Percentiles rank a stretch among this genome's conserved stretches.
phyloP scores from a whole-genome alignment of 2,113 vertebrate species.

The Nannobrachium achirus region DNA sequence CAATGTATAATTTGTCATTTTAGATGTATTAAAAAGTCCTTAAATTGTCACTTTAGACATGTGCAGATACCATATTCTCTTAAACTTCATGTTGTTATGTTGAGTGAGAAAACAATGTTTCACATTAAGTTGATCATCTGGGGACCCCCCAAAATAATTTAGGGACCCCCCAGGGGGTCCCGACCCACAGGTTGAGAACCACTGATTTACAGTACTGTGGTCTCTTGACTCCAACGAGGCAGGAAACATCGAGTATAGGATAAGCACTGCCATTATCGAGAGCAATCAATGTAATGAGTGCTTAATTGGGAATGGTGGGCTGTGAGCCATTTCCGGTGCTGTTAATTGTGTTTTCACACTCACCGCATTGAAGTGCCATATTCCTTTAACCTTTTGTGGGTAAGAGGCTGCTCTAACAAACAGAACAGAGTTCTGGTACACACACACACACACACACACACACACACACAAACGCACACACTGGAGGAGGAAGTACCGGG shows the following conservation, averaged over 20 bases:
- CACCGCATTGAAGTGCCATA: conserved; percentile 19
- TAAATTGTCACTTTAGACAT: too few relatives aligned
- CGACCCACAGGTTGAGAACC: too few relatives aligned
- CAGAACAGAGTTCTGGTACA: conserved; percentile 7
- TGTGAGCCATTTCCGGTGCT: conserved; percentile 38
- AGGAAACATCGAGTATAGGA: conserved; percentile 31
- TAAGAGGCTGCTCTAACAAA: conserved; percentile 9
- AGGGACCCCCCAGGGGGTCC: too few relatives aligned
- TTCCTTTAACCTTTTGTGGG: conserved; percentile 15
- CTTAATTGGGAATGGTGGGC: conserved; percentile 58
- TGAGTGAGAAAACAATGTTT: too few relatives aligned
- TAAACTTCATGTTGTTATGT: too few relatives aligned
- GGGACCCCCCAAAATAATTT: too few relatives aligned
- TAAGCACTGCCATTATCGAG: conserved; percentile 52
- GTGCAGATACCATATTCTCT: too few relatives aligned
- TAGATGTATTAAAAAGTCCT: too few relatives aligned
- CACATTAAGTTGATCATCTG: too few relatives aligned
- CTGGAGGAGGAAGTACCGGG: background rate
- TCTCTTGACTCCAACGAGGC: conserved; percentile 32
- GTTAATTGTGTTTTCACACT: conserved; percentile 30
- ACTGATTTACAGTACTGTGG: conserved; percentile 42
- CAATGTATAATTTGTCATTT: too few relatives aligned
- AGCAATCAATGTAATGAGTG: conserved; percentile 61
- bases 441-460: background rate
- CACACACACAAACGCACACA: background rate